A percentile compares a stretch with the other conserved stretches of the same genome.
Evolutionary conservation across 2,888 invertebrate species (phyloP).

Genomic region (Amphimallon solstitiale): DNA sequence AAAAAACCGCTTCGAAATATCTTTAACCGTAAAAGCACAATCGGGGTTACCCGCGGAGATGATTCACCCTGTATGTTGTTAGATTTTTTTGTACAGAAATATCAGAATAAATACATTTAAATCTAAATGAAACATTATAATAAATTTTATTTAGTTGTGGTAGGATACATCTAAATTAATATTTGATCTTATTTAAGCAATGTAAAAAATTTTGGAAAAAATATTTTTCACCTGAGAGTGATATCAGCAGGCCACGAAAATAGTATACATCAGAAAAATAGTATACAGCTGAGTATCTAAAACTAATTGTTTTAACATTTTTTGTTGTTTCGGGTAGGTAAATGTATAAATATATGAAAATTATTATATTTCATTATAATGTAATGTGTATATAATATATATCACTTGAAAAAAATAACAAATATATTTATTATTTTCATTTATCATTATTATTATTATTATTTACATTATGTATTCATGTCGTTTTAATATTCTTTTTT

Average conservation of each 20-base stretch:
- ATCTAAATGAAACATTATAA: too few relatives aligned
- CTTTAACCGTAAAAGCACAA: too few relatives aligned
- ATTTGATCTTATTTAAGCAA: constrained; percentile 8
- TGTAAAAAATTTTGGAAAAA: constrained; percentile 17
- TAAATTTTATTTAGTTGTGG: neutral
- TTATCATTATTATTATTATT: constrained; percentile 17
- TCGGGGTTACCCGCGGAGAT: too few relatives aligned
- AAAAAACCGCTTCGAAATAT: too few relatives aligned
- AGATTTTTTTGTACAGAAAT: too few relatives aligned
- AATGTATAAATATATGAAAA: constrained; percentile 39
- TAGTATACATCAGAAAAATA: constrained; percentile 48
- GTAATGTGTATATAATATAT: constrained; percentile 16
- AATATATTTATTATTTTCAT: constrained; percentile 37
- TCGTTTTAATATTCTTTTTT: constrained; percentile 1
- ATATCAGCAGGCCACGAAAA: constrained; percentile 48
- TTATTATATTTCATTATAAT: constrained; percentile 28
- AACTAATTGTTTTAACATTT: constrained; percentile 24
- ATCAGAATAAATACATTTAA: too few relatives aligned
- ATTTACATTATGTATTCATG: constrained; percentile 22
- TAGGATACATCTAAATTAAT: neutral
- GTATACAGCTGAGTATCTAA: constrained; percentile 35
- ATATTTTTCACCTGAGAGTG: constrained; percentile 46
- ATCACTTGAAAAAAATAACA: constrained; percentile 43
- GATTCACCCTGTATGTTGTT: too few relatives aligned
- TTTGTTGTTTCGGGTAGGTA: neutral